Conservation (phyloP, 2,888 invertebrate species). For the Synergus laeviventris region DNA sequence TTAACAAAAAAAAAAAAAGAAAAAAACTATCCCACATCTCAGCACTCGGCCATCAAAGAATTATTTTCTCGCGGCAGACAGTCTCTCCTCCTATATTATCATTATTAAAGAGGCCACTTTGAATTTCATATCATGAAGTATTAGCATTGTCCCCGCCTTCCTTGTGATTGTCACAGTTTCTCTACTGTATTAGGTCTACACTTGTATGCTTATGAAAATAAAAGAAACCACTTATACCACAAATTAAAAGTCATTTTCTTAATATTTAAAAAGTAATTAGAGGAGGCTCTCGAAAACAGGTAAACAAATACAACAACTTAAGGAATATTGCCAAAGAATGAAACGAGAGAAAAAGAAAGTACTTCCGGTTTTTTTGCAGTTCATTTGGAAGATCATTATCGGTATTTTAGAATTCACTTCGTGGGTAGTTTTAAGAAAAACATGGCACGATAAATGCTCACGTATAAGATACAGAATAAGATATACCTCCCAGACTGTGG, state of each 20-base stretch:
- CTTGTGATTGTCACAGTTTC: not conserved
- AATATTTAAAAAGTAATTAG: no score
- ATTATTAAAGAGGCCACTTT: not conserved
- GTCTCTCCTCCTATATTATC: not conserved
- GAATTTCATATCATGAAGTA: constrained; percentile 1
- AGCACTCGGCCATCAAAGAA: not conserved
- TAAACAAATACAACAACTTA: not conserved
- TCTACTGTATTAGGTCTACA: not conserved
- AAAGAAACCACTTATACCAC: no score
- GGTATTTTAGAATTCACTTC: constrained; percentile 1
- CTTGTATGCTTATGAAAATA: not conserved
- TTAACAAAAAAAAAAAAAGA: no score
- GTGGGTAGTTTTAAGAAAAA: constrained; percentile 36
- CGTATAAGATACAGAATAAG: constrained; percentile 32
- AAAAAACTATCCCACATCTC: not conserved
- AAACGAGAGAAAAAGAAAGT: not conserved
- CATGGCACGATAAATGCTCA: not conserved
- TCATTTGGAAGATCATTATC: not conserved
- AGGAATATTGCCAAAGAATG: not conserved
- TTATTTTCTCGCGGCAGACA: not conserved
- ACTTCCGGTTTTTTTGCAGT: not conserved
- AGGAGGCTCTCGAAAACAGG: not conserved
- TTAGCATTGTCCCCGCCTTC: not conserved
- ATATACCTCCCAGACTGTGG: constrained; percentile 13
- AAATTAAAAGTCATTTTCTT: no score